Percentiles rank a stretch among this genome's conserved stretches.
Evolutionary conservation across 2,888 invertebrate species (phyloP).

Genomic region (Emmelina monodactyla): DNA sequence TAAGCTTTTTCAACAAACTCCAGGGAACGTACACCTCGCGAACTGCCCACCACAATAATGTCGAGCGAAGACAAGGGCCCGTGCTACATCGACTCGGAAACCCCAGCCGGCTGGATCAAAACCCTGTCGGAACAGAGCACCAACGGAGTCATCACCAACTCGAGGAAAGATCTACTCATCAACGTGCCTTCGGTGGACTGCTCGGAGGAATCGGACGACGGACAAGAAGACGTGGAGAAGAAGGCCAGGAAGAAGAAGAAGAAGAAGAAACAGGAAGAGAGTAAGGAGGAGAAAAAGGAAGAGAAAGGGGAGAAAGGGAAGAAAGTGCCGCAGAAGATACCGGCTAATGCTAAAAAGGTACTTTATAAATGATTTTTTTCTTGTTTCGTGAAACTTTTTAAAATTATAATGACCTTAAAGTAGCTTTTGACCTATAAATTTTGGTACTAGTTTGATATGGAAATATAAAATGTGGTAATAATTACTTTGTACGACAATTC

Average conservation of each 20-base stretch:
- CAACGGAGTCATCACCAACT: conserved; percentile 44
- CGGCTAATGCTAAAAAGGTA: conserved; percentile 45
- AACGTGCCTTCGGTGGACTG: conserved; percentile 50
- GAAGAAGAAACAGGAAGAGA: conserved; percentile 29
- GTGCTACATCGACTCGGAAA: conserved; percentile 51
- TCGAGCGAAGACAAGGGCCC: conserved; percentile 61
- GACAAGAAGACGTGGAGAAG: conserved; percentile 17
- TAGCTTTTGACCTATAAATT: too few relatives aligned
- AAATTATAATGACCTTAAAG: too few relatives aligned
- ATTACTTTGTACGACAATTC: too few relatives aligned
- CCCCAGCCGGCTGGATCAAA: conserved; percentile 52
- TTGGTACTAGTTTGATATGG: too few relatives aligned
- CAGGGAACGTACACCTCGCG: conserved; percentile 63
- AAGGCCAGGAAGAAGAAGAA: conserved; percentile 25
- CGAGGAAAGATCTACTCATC: conserved; percentile 57
- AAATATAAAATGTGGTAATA: too few relatives aligned
- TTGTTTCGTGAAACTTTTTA: too few relatives aligned
- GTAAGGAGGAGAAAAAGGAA: conserved; percentile 24
- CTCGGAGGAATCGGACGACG: conserved; percentile 24
- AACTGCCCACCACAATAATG: conserved; percentile 53
- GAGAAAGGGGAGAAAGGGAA: conserved; percentile 20
- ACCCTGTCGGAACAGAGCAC: conserved; percentile 43
- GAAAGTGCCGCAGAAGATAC: conserved; percentile 19
- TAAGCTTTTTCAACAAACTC: too few relatives aligned
- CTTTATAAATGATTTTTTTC: too few relatives aligned